Evolutionary conservation across 2,888 invertebrate genomes (phyloP).

Genomic region (Eupeodes luniger): DNA sequence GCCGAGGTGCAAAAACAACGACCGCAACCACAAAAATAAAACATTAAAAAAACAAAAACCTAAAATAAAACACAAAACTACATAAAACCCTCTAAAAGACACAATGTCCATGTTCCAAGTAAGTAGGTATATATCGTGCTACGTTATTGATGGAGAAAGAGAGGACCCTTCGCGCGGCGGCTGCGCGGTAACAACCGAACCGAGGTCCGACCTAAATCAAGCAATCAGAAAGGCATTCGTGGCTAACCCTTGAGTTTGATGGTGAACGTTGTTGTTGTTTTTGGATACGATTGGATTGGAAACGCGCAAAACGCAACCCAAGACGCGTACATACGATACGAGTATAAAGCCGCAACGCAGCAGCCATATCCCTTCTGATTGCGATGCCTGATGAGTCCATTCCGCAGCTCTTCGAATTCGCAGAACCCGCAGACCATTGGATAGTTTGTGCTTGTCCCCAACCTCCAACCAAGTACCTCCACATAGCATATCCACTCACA

Average conservation of each 20-base stretch:
- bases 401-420: constrained; percentile 66
- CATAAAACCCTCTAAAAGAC: constrained; percentile 30
- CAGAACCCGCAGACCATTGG: constrained; percentile 53
- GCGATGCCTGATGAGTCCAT: constrained; percentile 75
- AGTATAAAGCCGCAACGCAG: constrained; percentile 4
- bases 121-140: not conserved
- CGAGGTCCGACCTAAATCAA: constrained; percentile 68
- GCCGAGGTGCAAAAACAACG: constrained; percentile 75
- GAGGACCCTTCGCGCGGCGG: constrained; percentile 46
- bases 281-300: constrained; percentile 47
- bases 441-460: constrained; percentile 11
- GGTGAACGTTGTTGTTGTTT: constrained; percentile 19
- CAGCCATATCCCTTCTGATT: constrained; percentile 67
- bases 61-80: constrained; percentile 31
- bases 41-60: not conserved
- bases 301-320: constrained; percentile 70
- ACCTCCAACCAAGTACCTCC: not conserved
- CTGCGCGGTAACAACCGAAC: constrained; percentile 19
- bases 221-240: constrained; percentile 76
- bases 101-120: constrained; percentile 58
- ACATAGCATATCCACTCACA: constrained; percentile 43
- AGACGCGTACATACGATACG: constrained; percentile 64
- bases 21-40: constrained; percentile 54
- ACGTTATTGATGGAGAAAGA: constrained; percentile 8
- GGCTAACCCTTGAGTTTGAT: constrained; percentile 67